Percentiles rank a stretch among this genome's conserved stretches.
Evolutionary conservation across 1,140 invertebrate species (phyloP).

Genomic region (Drosophila setifemur): DNA sequence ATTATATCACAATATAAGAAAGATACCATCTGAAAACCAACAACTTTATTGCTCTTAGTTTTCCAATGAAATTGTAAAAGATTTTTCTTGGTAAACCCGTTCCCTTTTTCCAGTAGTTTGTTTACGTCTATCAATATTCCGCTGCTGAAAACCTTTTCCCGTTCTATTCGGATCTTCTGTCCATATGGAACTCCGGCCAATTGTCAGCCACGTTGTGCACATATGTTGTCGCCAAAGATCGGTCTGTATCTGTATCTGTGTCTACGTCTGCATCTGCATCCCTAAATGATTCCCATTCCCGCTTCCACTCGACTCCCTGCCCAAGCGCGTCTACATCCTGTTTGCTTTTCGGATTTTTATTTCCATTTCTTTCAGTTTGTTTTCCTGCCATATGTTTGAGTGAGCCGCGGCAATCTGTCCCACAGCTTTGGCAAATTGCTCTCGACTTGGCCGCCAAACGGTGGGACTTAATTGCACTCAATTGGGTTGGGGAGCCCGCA

Average conservation of each 20-base stretch:
- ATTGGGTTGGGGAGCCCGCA: slow-evolving; percentile 1
- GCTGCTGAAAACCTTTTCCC: slow-evolving; percentile 20
- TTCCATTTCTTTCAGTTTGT: slow-evolving; percentile 35
- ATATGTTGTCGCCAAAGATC: slow-evolving; percentile 62
- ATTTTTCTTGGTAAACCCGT: slow-evolving; percentile 4
- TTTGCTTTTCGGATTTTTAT: slow-evolving; percentile 60
- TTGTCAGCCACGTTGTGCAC: slow-evolving; percentile 61
- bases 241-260: slow-evolving; percentile 4
- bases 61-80: background rate
- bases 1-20: no score
- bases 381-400: slow-evolving; percentile 50
- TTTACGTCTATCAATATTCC: slow-evolving; percentile 10
- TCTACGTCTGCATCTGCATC: slow-evolving; percentile 3
- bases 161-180: slow-evolving; percentile 13
- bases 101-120: background rate
- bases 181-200: slow-evolving; percentile 13
- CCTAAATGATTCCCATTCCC: slow-evolving; percentile 24
- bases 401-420: slow-evolving; percentile 29
- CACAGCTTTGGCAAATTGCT: slow-evolving; percentile 55
- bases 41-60: background rate
- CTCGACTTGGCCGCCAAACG: slow-evolving; percentile 61
- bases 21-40: no score
- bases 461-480: slow-evolving; percentile 34
- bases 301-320: slow-evolving; percentile 1
- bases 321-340: slow-evolving; percentile 72